Base-by-base conservation (phyloP, 2,888 invertebrate genomes). In the Anarsia innoxiella region DNA sequence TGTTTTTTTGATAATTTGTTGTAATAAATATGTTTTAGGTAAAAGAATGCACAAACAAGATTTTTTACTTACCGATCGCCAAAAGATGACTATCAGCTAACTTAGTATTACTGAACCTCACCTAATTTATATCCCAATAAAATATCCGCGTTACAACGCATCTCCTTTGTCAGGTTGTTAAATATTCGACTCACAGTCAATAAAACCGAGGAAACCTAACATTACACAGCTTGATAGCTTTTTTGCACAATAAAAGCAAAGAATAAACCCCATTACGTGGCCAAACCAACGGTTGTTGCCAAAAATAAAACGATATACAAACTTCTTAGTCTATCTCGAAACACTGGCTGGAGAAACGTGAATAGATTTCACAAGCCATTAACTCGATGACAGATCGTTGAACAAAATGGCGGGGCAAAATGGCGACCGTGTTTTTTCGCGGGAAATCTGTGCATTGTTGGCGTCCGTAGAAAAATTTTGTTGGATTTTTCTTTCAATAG, bases 331-430 rank as follows among this genome's bases (percentile, higher is more conserved):
- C 55, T 53, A 53, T 56, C 50, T 53, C 53, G 50, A 50, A 57
- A 53, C 49, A 50, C 56, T 59, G 57, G 53, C 53, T 54, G 50
- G 47, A 47, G 46, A 53, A 58, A 49, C 51, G 51, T 73, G 78
- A 74, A 77, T 82, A 79, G 69, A 86, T 86, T 88, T 87, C 74
- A 80, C 87, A 82, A 79, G 66, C 88, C 88, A 88, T 88, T 88
- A 87, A 82, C 67, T 80, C 60, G 50, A 72, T 88, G 88, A 88
- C 82, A 87, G 86, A 88, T 87, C 66, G 77, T 62, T 55, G 55
- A 35, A 56, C 79, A 80, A 82, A 75, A 82, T n/a, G n/a, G n/a
- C n/a, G n/a, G 55, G 35, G 56, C 79, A 80, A 82, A 75, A 82
- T 82, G 82, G 80, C 79, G 58, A 67, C 51, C 49, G 40, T 41